Evolutionary conservation across 2,797 vertebrate species (phyloP).

Genomic region (Selene dorsalis): DNA sequence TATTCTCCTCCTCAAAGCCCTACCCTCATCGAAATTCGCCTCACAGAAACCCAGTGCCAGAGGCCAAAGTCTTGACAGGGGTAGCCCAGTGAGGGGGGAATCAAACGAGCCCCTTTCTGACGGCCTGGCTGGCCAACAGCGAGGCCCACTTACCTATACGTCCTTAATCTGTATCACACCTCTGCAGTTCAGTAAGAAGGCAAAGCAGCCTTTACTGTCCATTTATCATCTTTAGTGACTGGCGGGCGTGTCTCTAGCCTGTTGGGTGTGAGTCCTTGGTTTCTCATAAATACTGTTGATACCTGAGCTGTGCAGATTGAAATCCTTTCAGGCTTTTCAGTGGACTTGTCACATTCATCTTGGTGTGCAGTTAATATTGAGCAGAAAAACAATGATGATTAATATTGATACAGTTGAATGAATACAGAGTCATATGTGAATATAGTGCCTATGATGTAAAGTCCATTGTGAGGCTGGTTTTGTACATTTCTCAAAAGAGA

Average conservation of each 20-base stretch:
- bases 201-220: constrained; percentile 6
- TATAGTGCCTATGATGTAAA: not conserved
- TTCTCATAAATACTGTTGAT: constrained; percentile 51
- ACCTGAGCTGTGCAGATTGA: constrained; percentile 38
- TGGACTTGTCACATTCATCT: constrained; percentile 41
- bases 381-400: constrained; percentile 23
- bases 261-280: constrained; percentile 42
- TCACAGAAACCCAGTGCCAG: constrained; percentile 81
- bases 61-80: constrained; percentile 81
- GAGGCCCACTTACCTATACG: constrained; percentile 46
- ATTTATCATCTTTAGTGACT: constrained; percentile 59
- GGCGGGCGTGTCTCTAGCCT: constrained; percentile 32
- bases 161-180: constrained; percentile 59
- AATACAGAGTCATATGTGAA: constrained; percentile 13
- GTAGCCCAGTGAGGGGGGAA: constrained; percentile 72
- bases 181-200: constrained; percentile 24
- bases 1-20: constrained; percentile 82
- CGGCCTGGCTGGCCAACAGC: constrained; percentile 28
- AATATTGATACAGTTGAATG: constrained; percentile 29
- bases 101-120: constrained; percentile 73
- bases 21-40: constrained; percentile 87
- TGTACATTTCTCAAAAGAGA: not conserved
- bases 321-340: constrained; percentile 43
- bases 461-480: not conserved
- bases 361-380: constrained; percentile 29